Evolutionary conservation across 2,888 invertebrate genomes (phyloP), one percentile per base, ranked within the genome.

Genomic region (Nomada fabriciana): DNA sequence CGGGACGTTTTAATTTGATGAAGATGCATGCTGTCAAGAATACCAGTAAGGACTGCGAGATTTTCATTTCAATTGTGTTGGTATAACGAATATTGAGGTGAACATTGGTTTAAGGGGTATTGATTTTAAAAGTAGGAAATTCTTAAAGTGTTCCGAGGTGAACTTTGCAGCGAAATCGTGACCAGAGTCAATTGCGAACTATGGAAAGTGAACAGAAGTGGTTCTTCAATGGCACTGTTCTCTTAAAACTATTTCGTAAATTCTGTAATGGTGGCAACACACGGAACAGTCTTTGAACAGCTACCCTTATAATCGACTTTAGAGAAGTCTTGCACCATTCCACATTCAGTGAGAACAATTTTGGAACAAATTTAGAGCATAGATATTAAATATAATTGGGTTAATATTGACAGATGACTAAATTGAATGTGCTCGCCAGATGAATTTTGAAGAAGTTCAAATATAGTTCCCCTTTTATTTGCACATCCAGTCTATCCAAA

Each of bases 141-240:
- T 36, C 36, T 53, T 67, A 13, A 20, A 53, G 25, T 25, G 29
- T 36, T 65, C 52, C 25, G 4, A 25, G n/a, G 9, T 50, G 10
- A 25, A n/a, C 25, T 52, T 11, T n/a, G 65, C 11, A 29, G 20
- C 29, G 53, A 53, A 36, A 67, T 53, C 67, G 67, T 67, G 67
- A 67, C 67, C 36, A 0, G 18, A 52, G 65, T 2, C 36, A 67
- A 53, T 67, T 20, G 67, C 36, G 3, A 53, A 52, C 29, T 53
- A 20, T 36, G 36, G 36, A 36, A 36, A 36, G 36, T 36, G 36
- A 36, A 7, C 36, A 36, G 4, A 67, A 67, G 67, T 20, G 67
- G 52, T 67, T 67, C 36, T 52, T 52, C 47, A 47, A 18, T 25
- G 10, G 47, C 29, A 15, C 25, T 29, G 5, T 29, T 47, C 29